Evolutionary conservation across 2,113 vertebrate genomes (phyloP).

Genomic region (Isichthys henryi): DNA sequence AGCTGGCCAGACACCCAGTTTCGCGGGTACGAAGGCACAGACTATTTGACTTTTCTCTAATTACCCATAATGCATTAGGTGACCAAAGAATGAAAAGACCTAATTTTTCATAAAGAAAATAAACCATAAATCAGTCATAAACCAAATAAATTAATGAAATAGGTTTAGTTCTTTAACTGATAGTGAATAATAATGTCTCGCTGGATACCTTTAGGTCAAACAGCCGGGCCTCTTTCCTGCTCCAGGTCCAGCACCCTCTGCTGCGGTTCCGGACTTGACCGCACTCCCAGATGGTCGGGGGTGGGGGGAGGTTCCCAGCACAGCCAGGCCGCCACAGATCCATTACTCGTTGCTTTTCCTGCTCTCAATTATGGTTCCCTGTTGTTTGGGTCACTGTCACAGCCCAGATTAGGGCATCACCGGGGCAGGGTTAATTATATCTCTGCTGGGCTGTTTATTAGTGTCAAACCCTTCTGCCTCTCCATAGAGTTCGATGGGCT

Average conservation of each 20-base stretch:
- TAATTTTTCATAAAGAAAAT: not conserved
- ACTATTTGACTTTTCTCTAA: not conserved
- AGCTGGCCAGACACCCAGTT: not conserved
- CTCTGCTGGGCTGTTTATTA: constrained; percentile 8
- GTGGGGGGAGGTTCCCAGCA: not conserved
- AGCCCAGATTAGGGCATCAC: not conserved
- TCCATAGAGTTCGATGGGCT: not conserved
- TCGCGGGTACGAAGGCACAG: not conserved
- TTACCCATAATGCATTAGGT: not conserved
- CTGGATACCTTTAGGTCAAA: not conserved
- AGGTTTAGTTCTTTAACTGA: not conserved
- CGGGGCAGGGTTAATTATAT: not conserved
- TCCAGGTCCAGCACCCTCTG: not conserved
- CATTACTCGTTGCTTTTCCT: not conserved
- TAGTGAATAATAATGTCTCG: not conserved
- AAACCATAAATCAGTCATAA: not conserved
- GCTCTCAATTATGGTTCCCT: not conserved
- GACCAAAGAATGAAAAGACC: not conserved
- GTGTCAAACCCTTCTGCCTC: not conserved
- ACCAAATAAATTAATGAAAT: not conserved
- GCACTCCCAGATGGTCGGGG: not conserved
- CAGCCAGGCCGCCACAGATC: not conserved
- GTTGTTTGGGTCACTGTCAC: not conserved
- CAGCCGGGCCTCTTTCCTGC: not conserved
- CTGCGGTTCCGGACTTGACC: not conserved